Evolutionary conservation across 2,797 vertebrate genomes (phyloP).

Genomic region (Chelidonichthys spinosus): DNA sequence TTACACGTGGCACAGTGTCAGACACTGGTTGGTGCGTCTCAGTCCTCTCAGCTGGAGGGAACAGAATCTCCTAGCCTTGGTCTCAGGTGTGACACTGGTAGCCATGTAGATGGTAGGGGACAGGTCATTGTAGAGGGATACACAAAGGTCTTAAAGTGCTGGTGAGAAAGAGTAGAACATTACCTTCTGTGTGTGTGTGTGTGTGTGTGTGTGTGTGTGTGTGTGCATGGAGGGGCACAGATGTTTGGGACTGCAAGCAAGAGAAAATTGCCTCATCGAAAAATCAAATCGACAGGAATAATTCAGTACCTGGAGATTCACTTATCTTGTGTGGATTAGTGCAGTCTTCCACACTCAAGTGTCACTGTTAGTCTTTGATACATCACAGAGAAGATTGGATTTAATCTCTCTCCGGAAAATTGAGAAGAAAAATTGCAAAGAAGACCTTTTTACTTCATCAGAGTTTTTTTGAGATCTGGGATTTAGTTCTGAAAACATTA

Average conservation of each 20-base stretch:
- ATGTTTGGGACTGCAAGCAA: conserved; percentile 8
- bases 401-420: conserved; percentile 51
- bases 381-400: conserved; percentile 51
- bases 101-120: conserved; percentile 25
- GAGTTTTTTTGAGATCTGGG: conserved; percentile 27
- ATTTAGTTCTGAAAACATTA: conserved; percentile 26
- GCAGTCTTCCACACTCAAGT: conserved; percentile 23
- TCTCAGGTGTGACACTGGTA: conserved; percentile 37
- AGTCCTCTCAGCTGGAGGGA: conserved; percentile 11
- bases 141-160: conserved; percentile 38
- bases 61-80: not conserved
- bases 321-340: conserved; percentile 55
- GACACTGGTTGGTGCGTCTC: not conserved
- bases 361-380: conserved; percentile 51
- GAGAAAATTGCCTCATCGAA: conserved; percentile 31
- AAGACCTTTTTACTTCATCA: conserved; percentile 34
- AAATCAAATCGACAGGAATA: conserved; percentile 38
- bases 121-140: conserved; percentile 49
- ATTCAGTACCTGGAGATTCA: conserved; percentile 45
- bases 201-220: conserved; percentile 3
- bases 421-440: conserved; percentile 25
- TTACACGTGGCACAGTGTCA: too few relatives aligned
- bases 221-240: not conserved
- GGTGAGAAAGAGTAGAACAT: not conserved
- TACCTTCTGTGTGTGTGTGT: not conserved